A percentile compares a stretch with the other conserved stretches of the same genome.
Evolutionary conservation across 1,140 invertebrate species (phyloP).

Genomic region (Pantala flavescens): DNA sequence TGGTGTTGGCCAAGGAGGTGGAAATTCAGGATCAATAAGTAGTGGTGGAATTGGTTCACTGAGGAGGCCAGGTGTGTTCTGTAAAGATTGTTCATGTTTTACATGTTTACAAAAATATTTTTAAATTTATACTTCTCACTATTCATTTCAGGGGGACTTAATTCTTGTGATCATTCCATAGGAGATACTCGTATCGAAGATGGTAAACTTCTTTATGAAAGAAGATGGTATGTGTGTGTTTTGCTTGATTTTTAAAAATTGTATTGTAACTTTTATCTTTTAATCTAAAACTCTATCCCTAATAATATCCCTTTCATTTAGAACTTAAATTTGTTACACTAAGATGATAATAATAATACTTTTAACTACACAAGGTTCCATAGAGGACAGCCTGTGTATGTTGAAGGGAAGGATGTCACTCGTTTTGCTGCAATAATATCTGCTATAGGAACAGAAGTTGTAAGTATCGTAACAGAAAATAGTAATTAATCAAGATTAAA

Average conservation of each 20-base stretch:
- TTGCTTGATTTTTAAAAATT: too few relatives aligned
- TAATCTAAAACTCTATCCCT: too few relatives aligned
- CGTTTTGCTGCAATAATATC: conserved; percentile 79
- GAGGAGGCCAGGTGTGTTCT: conserved; percentile 34
- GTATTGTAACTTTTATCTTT: too few relatives aligned
- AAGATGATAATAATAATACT: too few relatives aligned
- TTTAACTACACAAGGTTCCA: conserved; percentile 53
- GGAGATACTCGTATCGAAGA: conserved; percentile 81
- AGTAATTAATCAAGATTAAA: not conserved
- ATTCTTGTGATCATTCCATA: conserved; percentile 19
- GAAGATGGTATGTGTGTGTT: conserved; percentile 59
- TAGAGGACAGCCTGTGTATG: conserved; percentile 81
- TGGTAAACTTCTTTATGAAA: conserved; percentile 86
- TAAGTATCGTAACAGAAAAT: conserved; percentile 35
- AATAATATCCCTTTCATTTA: too few relatives aligned
- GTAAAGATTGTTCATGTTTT: not conserved
- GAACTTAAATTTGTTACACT: too few relatives aligned
- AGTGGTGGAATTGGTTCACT: conserved; percentile 35
- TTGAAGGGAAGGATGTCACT: conserved; percentile 74
- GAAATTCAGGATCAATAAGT: not conserved
- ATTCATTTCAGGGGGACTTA: conserved; percentile 26
- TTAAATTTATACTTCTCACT: conserved; percentile 26
- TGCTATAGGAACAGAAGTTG: conserved; percentile 77
- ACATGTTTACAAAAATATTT: too few relatives aligned
- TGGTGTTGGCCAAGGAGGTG: not conserved